Evolutionary conservation across 2,888 invertebrate species (phyloP).

Genomic region (Sympetrum striolatum): DNA sequence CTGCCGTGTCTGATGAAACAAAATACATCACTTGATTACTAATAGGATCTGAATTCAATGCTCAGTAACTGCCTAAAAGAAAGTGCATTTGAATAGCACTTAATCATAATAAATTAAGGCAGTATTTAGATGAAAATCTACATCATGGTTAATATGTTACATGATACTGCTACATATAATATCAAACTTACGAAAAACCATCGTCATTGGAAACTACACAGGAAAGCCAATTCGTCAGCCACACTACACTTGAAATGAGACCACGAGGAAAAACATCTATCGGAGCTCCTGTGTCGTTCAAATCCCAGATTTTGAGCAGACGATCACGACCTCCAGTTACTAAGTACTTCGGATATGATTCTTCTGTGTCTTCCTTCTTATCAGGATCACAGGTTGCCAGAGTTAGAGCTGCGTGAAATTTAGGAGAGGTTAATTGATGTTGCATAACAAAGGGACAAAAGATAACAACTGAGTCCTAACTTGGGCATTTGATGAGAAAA

Average conservation of each 20-base stretch:
- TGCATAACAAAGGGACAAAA: too few relatives aligned
- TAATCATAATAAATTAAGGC: too few relatives aligned
- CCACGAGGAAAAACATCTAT: conserved; percentile 58
- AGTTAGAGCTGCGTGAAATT: conserved; percentile 56
- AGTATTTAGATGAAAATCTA: too few relatives aligned
- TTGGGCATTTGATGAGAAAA: too few relatives aligned
- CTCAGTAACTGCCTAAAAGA: background rate
- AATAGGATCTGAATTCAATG: background rate
- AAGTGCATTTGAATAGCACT: background rate
- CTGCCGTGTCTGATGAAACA: conserved; percentile 52
- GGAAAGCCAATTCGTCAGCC: conserved; percentile 64
- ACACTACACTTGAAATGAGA: conserved; percentile 61
- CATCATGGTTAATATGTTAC: background rate
- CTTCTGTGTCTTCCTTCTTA: background rate
- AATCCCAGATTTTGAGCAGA: conserved; percentile 74
- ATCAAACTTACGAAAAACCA: conserved; percentile 49
- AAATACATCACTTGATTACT: background rate
- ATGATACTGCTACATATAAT: background rate
- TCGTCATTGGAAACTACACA: conserved; percentile 53
- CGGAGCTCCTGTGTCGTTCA: conserved; percentile 60
- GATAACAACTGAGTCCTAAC: too few relatives aligned
- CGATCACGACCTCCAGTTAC: conserved; percentile 73
- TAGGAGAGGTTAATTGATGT: background rate
- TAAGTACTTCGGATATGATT: conserved; percentile 63
- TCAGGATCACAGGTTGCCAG: conserved; percentile 63